Percentiles rank a stretch among this genome's conserved stretches.
Conservation (phyloP, 2,888 invertebrate genomes). For the Micoletzkya japonica region DNA sequence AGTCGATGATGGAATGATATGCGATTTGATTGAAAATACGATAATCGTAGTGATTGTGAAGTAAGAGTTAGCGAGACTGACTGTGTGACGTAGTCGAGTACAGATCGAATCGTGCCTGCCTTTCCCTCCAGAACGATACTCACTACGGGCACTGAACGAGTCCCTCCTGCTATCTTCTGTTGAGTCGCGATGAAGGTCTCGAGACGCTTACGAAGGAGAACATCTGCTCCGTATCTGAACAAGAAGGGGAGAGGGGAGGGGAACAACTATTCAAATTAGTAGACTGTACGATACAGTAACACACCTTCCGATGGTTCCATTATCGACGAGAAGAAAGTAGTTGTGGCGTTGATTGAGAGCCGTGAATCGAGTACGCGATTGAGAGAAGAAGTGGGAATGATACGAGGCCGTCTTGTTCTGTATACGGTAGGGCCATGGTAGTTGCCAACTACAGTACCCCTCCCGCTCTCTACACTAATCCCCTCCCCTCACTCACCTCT, state of each 20-base stretch:
- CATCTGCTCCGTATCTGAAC: constrained; percentile 76
- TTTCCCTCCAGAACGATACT: constrained; percentile 97
- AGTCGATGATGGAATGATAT: too few species aligned
- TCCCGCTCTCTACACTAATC: too few species aligned
- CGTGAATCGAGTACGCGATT: constrained; percentile 45
- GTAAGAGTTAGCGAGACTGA: constrained; percentile 16
- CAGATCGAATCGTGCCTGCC: constrained; percentile 91
- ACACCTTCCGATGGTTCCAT: constrained; percentile 83
- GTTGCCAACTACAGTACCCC: not conserved
- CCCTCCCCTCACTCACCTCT: constrained; percentile 29
- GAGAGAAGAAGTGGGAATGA: constrained; percentile 51
- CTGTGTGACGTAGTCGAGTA: constrained; percentile 89
- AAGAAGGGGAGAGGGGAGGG: not conserved
- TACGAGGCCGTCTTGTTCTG: constrained; percentile 54
- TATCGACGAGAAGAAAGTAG: constrained; percentile 94
- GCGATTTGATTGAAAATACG: not conserved
- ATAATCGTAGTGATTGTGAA: not conserved
- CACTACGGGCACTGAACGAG: constrained; percentile 74
- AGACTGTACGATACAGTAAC: not conserved
- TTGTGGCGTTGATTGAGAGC: constrained; percentile 90
- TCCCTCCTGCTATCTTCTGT: constrained; percentile 42
- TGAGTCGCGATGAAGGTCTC: constrained; percentile 82
- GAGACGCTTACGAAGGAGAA: constrained; percentile 85
- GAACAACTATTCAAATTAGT: not conserved
- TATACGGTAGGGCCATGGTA: not conserved